phyloP scores from a whole-genome alignment of 2,113 vertebrate genomes.

The Sporophila hypoxantha region DNA sequence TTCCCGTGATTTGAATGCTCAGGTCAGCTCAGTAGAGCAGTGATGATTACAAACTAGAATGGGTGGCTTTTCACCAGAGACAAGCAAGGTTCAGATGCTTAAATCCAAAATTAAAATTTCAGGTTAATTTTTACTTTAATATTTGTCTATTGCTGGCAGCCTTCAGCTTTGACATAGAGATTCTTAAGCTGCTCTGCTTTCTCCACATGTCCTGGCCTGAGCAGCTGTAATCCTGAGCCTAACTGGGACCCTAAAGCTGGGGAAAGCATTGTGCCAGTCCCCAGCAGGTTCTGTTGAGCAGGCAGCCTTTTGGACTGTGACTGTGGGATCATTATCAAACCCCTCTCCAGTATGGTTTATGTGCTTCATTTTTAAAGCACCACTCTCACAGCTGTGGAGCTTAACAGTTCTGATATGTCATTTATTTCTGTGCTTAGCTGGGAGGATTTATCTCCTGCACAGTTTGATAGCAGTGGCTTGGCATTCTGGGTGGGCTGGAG shows the following conservation, averaged over 20 bases:
- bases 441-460: conserved; percentile 5
- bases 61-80: neutral
- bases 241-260: neutral
- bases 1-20: neutral
- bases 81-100: neutral
- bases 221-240: neutral
- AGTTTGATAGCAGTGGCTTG: neutral
- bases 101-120: neutral
- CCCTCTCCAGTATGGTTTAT: neutral
- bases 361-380: conserved; percentile 16
- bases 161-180: neutral
- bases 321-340: neutral
- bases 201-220: neutral
- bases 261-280: neutral
- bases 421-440: neutral
- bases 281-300: neutral
- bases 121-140: neutral
- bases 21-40: neutral
- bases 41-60: neutral
- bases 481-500: neutral
- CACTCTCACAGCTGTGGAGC: neutral
- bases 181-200: neutral
- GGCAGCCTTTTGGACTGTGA: neutral
- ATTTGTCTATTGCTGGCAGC: neutral
- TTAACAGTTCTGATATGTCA: neutral